Evolutionary conservation across 2,888 invertebrate genomes (phyloP).

Genomic region (Hemicrepidius hirtus): DNA sequence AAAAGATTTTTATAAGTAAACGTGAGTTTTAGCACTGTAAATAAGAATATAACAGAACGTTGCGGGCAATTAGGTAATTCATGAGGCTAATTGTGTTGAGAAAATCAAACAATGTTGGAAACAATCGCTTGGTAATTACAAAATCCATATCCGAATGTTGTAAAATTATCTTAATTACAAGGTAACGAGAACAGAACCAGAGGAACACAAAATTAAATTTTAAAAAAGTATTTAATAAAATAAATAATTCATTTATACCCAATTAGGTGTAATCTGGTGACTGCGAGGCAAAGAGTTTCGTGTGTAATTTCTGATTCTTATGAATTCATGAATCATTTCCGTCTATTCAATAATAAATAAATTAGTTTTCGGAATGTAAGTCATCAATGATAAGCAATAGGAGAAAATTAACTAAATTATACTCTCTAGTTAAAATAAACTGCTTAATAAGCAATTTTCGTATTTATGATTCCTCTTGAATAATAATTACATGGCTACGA

Average conservation of each 20-base stretch:
- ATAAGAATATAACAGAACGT: constrained; percentile 38
- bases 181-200: constrained; percentile 35
- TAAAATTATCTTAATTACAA: constrained; percentile 50
- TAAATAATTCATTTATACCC: constrained; percentile 48
- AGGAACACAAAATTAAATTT: constrained; percentile 34
- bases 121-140: constrained; percentile 50
- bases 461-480: constrained; percentile 31
- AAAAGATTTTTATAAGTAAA: not conserved
- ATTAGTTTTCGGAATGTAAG: constrained; percentile 58
- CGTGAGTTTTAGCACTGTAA: constrained; percentile 4
- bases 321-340: constrained; percentile 63
- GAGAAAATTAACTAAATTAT: constrained; percentile 51
- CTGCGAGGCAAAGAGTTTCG: constrained; percentile 42
- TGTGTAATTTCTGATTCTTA: constrained; percentile 54
- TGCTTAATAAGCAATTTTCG: constrained; percentile 47
- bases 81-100: constrained; percentile 50
- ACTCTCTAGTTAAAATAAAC: constrained; percentile 44
- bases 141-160: constrained; percentile 52
- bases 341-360: constrained; percentile 61
- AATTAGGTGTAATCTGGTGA: constrained; percentile 44
- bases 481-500: constrained; percentile 19
- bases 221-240: constrained; percentile 42
- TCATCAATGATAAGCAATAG: constrained; percentile 60
- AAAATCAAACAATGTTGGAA: constrained; percentile 50
- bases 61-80: constrained; percentile 50